These are phyloP conservation scores for Melanerpes formicivorus DNA, from an alignment of 2,113 vertebrate species.

Conservation along the genomic window DNA sequence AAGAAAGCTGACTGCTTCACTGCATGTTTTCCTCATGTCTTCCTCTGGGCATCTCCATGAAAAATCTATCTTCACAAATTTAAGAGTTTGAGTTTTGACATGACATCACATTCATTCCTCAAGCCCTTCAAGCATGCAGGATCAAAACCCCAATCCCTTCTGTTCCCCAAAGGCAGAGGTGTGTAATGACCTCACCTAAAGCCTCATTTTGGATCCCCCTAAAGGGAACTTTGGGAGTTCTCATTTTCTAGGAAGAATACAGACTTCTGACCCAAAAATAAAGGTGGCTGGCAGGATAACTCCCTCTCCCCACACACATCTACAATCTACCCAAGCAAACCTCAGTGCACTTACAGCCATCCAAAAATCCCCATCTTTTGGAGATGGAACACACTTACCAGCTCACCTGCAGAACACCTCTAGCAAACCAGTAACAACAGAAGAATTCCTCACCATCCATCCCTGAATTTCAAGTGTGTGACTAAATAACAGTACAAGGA, in stretches of 20 bases:
- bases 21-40: fast-evolving
- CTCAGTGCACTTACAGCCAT: neutral
- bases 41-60: neutral
- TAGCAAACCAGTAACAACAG: neutral
- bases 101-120: neutral
- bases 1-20: neutral
- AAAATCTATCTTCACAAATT: neutral
- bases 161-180: neutral
- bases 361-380: neutral
- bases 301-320: neutral
- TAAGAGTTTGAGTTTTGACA: neutral
- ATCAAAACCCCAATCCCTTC: neutral
- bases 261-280: neutral
- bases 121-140: neutral
- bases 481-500: neutral
- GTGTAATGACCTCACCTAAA: neutral
- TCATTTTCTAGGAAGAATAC: neutral
- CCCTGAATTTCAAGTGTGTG: neutral
- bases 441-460: neutral
- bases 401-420: neutral
- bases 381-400: neutral
- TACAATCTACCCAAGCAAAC: neutral
- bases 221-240: neutral
- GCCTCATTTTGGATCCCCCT: neutral
- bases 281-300: neutral